A percentile compares a stretch with the other conserved stretches of the same genome.
phyloP scores from a whole-genome alignment of 1,140 invertebrate genomes.

The Eupeodes corollae region DNA sequence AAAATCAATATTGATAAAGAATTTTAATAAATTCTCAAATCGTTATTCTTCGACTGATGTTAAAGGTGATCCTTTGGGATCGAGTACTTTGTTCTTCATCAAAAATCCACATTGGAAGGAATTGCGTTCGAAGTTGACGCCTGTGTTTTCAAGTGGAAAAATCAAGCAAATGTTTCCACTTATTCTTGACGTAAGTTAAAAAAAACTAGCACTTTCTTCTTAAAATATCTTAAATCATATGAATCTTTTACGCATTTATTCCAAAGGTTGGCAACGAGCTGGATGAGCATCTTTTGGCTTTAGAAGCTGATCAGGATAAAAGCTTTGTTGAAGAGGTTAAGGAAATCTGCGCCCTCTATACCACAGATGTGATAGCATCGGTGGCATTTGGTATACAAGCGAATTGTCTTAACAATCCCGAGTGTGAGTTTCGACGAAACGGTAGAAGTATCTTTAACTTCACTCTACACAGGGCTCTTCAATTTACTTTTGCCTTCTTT shows the following conservation, averaged over 20 bases:
- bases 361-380: conserved; percentile 48
- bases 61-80: not conserved
- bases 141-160: conserved; percentile 40
- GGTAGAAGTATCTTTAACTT: conserved; percentile 39
- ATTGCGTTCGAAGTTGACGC: conserved; percentile 37
- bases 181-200: no score
- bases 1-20: conserved; percentile 36
- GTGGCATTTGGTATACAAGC: conserved; percentile 47
- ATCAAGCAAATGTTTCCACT: conserved; percentile 39
- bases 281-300: not conserved
- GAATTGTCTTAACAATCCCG: conserved; percentile 40
- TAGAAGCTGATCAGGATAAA: not conserved
- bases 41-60: conserved; percentile 5
- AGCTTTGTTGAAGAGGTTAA: conserved; percentile 14
- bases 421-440: conserved; percentile 37
- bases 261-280: not conserved
- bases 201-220: no score
- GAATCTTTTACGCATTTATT: not conserved
- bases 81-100: not conserved
- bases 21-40: conserved; percentile 29
- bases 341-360: conserved; percentile 23
- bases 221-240: not conserved
- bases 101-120: conserved; percentile 32
- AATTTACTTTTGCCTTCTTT: conserved; percentile 35
- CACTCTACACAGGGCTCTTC: conserved; percentile 16